Evolutionary conservation across 64 coral and sea anemone species (phyloP), one percentile per base, ranked within the genome.

Genomic region (Catalaphyllia jardinei): DNA sequence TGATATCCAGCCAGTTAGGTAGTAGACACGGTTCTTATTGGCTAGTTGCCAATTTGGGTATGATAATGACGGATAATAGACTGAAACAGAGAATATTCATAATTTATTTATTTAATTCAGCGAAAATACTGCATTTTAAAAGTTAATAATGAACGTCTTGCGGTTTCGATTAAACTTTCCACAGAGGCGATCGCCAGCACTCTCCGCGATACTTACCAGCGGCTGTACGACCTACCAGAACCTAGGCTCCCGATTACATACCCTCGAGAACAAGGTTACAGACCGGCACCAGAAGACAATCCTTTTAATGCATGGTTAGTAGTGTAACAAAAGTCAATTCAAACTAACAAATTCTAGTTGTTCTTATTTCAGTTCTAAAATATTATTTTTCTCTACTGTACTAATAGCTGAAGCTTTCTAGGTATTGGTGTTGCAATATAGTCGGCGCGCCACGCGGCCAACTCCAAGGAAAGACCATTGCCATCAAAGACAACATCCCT

Each of bases 301-400:
- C 74, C 85, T 25, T 61, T 60, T 19, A 92, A 92, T 80, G 91
- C 83, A 4, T 92, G 91, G 91, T 92, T 55, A 22, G 71, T 73
- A 78, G n/a, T n/a, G n/a, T n/a, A n/a, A n/a, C n/a, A n/a, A n/a
- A n/a, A n/a, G n/a, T n/a, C n/a, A n/a, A n/a, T n/a, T n/a, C n/a
- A n/a, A n/a, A n/a, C n/a, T n/a, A n/a, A n/a, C n/a, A n/a, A n/a
- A n/a, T n/a, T 46, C 7, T 46, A 46, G 4, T 5, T 4, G 0
- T 46, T 46, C 42, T 5, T 35, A 46, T 8, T 46, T 46, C 5
- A 46, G 42, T 46, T 46, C 42, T 46, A 5, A 46, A 46, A 46
- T 46, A 46, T 46, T n/a, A n/a, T 46, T 46, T 46, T 46, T 46
- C 42, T 46, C 42, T 46, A 46, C 42, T 46, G 42, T 46, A 46